Percentiles rank a stretch among this genome's conserved stretches.
Evolutionary conservation across 2,888 invertebrate species (phyloP).

Genomic region (Abrostola tripartita): DNA sequence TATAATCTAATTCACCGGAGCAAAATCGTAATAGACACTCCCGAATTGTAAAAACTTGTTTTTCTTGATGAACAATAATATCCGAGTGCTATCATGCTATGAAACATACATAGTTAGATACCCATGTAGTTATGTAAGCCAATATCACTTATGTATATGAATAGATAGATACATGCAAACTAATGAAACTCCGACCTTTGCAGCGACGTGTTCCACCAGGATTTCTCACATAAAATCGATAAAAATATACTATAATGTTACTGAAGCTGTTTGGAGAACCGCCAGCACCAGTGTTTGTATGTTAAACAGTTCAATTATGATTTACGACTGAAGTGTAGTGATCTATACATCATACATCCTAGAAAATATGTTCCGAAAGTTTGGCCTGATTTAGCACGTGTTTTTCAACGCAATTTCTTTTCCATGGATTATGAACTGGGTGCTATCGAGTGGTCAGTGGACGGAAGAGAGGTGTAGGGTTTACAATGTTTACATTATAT

Average conservation of each 20-base stretch:
- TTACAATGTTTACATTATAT: no score
- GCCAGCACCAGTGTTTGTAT: conserved; percentile 43
- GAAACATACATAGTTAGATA: no score
- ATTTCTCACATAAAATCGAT: conserved; percentile 39
- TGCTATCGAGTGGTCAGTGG: no score
- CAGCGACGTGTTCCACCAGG: conserved; percentile 11
- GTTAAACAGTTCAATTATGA: conserved; percentile 47
- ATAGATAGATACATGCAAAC: not conserved
- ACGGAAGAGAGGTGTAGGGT: no score
- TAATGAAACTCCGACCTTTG: conserved; percentile 1
- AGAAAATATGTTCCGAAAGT: conserved; percentile 11
- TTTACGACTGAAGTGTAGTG: conserved; percentile 34
- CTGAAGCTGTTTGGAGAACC: conserved; percentile 27
- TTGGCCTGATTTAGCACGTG: conserved; percentile 1
- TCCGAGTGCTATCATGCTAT: no score
- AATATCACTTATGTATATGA: not conserved
- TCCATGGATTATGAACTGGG: no score
- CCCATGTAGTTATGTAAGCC: not conserved
- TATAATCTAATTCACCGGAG: no score
- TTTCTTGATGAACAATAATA: no score
- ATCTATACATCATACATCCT: conserved; percentile 22
- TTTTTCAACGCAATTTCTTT: conserved; percentile 7
- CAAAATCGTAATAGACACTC: no score
- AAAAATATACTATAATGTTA: conserved; percentile 49
- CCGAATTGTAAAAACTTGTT: no score